These are phyloP conservation scores for Melanotaenia boesemani DNA, from an alignment of 2,797 vertebrate species.

Conservation along the genomic window DNA sequence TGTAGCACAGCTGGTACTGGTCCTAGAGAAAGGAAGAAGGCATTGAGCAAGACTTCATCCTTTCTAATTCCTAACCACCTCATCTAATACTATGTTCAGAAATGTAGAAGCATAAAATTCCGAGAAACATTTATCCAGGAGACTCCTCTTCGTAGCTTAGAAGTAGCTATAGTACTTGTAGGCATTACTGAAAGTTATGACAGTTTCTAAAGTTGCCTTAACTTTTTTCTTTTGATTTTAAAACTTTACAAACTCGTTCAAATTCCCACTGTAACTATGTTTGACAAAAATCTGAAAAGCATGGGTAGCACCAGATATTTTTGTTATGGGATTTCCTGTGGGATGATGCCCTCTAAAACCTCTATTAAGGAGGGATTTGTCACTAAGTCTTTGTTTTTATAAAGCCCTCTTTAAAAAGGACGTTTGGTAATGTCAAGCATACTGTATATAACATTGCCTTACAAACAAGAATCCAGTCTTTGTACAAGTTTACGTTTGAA, in stretches of 20 bases:
- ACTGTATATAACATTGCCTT: slow-evolving; percentile 18
- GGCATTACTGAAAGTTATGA: background rate
- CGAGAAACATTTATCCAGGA: background rate
- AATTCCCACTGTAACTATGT: slow-evolving; percentile 19
- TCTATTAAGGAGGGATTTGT: slow-evolving; percentile 25
- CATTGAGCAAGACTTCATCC: slow-evolving; percentile 6
- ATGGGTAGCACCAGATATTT: slow-evolving; percentile 5
- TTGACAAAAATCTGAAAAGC: slow-evolving; percentile 8
- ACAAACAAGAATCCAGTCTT: background rate
- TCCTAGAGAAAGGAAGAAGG: slow-evolving; percentile 80
- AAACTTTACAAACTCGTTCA: slow-evolving; percentile 14
- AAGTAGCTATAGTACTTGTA: slow-evolving; percentile 1
- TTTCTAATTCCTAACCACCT: background rate
- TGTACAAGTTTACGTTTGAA: background rate
- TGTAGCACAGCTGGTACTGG: slow-evolving; percentile 98
- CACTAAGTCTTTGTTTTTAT: slow-evolving; percentile 30
- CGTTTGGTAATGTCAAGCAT: slow-evolving; percentile 20
- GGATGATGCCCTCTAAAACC: slow-evolving; percentile 25
- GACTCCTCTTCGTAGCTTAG: background rate
- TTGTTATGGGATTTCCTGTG: slow-evolving; percentile 19
- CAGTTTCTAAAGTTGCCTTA: background rate
- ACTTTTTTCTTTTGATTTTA: background rate
- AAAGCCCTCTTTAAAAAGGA: slow-evolving; percentile 13
- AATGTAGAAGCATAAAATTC: background rate
- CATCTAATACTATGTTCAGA: background rate